phyloP scores from a whole-genome alignment of 2,797 vertebrate species.

The Falco naumanni region DNA sequence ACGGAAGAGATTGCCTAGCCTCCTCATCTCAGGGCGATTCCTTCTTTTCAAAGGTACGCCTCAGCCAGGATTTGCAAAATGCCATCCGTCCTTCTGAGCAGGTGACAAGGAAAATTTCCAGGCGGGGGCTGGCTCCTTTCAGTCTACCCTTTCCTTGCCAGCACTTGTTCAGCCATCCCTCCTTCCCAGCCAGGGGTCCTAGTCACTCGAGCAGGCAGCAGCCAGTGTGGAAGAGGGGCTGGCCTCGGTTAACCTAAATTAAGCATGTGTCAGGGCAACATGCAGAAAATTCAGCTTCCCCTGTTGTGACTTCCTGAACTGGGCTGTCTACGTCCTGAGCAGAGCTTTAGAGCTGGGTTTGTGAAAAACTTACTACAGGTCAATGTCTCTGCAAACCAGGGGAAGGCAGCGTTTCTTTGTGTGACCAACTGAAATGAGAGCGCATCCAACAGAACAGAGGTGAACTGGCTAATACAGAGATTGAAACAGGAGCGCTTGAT shows the following conservation, averaged over 20 bases:
- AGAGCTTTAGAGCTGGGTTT: neutral
- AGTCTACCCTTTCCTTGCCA: neutral
- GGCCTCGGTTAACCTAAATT: neutral
- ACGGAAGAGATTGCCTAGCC: neutral
- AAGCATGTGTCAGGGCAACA: neutral
- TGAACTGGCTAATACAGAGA: neutral
- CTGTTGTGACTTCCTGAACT: neutral
- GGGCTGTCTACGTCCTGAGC: neutral
- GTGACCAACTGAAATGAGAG: neutral
- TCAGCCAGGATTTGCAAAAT: neutral
- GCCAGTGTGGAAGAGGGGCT: neutral
- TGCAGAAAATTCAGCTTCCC: neutral
- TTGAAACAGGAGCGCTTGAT: neutral
- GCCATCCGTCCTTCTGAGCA: neutral
- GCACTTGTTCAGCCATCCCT: neutral
- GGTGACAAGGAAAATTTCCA: neutral
- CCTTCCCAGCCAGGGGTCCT: neutral
- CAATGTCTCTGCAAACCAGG: neutral
- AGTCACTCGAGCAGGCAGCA: neutral
- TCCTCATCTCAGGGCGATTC: neutral
- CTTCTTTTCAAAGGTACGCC: neutral
- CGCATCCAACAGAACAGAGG: neutral
- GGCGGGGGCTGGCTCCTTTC: fast-evolving
- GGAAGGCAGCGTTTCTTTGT: neutral
- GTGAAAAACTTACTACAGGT: neutral